Evolutionary conservation across 2,113 vertebrate genomes (phyloP).

Genomic region (Elephantulus edwardii): DNA sequence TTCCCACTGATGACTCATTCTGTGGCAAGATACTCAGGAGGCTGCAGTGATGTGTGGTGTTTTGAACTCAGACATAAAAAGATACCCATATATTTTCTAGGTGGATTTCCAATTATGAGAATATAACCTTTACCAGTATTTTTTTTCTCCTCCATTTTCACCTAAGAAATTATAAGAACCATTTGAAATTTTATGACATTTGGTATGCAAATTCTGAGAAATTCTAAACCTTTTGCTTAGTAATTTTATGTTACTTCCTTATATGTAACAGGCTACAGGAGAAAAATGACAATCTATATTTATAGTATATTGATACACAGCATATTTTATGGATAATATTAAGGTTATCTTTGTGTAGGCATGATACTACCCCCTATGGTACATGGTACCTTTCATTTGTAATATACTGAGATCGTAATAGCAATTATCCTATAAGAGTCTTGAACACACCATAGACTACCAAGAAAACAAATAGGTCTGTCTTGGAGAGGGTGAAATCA

Average conservation of each 20-base stretch:
- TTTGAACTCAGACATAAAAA: neutral
- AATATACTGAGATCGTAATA: neutral
- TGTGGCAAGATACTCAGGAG: neutral
- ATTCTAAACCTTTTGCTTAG: constrained; percentile 15
- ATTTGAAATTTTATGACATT: constrained; percentile 41
- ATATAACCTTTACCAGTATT: neutral
- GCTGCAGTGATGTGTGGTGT: neutral
- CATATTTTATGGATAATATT: neutral
- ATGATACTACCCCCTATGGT: neutral
- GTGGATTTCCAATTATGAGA: neutral
- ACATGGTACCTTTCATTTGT: neutral
- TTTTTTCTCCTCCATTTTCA: constrained; percentile 22
- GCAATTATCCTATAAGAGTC: neutral
- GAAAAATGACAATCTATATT: neutral
- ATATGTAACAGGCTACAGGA: neutral
- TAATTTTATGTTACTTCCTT: neutral
- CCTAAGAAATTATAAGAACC: neutral
- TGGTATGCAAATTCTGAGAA: neutral
- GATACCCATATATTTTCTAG: neutral
- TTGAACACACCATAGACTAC: too few relatives aligned
- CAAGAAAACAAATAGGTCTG: too few relatives aligned
- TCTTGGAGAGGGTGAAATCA: too few relatives aligned
- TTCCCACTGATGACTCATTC: neutral
- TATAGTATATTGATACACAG: neutral
- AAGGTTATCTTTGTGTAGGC: neutral